Evolutionary conservation across 1,140 invertebrate species (phyloP).

Genomic region (Ectropis grisescens): DNA sequence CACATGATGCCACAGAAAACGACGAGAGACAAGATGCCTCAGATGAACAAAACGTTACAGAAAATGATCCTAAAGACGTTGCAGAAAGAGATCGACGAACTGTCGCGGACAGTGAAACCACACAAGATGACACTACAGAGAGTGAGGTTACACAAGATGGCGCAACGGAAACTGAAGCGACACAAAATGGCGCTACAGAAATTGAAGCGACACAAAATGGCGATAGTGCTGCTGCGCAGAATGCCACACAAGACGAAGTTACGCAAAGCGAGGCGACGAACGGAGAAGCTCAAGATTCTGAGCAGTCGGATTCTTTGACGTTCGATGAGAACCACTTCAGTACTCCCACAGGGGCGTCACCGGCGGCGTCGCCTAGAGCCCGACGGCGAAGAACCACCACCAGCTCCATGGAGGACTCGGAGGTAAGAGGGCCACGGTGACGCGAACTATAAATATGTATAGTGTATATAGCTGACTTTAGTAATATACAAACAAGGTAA

Average conservation of each 20-base stretch:
- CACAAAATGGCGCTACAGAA: not conserved
- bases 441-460: slow-evolving; percentile 14
- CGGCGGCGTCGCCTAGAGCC: slow-evolving; percentile 21
- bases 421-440: slow-evolving; percentile 47
- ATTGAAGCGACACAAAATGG: not conserved
- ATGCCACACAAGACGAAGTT: slow-evolving; percentile 3
- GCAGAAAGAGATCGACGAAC: not conserved
- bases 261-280: not conserved
- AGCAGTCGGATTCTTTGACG: slow-evolving; percentile 27
- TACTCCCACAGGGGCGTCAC: slow-evolving; percentile 44
- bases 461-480: slow-evolving; percentile 11
- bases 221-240: too few relatives aligned
- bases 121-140: not conserved
- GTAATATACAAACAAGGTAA: too few relatives aligned
- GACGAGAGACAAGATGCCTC: not conserved
- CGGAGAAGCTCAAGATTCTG: too few relatives aligned
- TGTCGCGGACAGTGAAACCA: not conserved
- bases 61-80: slow-evolving; percentile 10
- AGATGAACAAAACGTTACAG: not conserved
- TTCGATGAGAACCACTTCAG: slow-evolving; percentile 65
- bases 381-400: slow-evolving; percentile 30
- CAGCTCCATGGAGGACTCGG: slow-evolving; percentile 43
- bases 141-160: slow-evolving; percentile 2
- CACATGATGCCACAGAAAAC: not conserved
- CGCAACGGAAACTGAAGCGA: not conserved